Evolutionary conservation across 2,888 invertebrate species (phyloP), one percentile per base, ranked within the genome.

Genomic region (Himalopsyche anomala): DNA sequence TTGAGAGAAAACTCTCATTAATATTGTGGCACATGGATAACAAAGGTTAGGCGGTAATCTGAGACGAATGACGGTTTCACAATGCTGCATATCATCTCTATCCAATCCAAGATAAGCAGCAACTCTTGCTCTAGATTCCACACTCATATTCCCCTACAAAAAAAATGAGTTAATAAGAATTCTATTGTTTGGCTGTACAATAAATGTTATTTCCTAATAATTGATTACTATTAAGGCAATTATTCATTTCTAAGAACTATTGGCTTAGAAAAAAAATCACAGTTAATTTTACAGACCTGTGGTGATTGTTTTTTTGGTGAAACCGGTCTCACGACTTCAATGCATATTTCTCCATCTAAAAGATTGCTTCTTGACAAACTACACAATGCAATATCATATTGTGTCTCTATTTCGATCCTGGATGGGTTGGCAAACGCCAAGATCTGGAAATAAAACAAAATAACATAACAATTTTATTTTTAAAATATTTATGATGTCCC

Each of bases 381-480:
- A 36, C 74, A 74, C 11, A 74, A 38, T 36, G 12, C 38, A 38
- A 74, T 38, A 38, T 74, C 74, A 19, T 74, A 74, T 74, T 74
- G 19, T 15, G 19, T 28, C 3, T 36, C 36, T 36, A 74, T 74
- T 19, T 28, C 36, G 5, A 74, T 74, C 38, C 36, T 28, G 15
- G 74, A 74, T 15, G 74, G 74, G 36, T 74, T 74, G 28, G 74
- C 74, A 74, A 74, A 74, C 5, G 74, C 74, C 74, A 74, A 12
- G 3, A 74, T 74, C 74, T 74, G 36, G 15, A 74, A 36, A 15
- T 62, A 19, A 62, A 62, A 62, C 3, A 28, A 9, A 62, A 28
- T 62, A 62, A 19, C 11, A 19, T 17, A 17, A n/a, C 19, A 17
- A n/a, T 56, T 56, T n/a, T n/a, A n/a, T 56, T 56, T n/a, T n/a